Evolutionary conservation across 2,888 invertebrate genomes (phyloP).

Genomic region (Kryphioiulus occultus): DNA sequence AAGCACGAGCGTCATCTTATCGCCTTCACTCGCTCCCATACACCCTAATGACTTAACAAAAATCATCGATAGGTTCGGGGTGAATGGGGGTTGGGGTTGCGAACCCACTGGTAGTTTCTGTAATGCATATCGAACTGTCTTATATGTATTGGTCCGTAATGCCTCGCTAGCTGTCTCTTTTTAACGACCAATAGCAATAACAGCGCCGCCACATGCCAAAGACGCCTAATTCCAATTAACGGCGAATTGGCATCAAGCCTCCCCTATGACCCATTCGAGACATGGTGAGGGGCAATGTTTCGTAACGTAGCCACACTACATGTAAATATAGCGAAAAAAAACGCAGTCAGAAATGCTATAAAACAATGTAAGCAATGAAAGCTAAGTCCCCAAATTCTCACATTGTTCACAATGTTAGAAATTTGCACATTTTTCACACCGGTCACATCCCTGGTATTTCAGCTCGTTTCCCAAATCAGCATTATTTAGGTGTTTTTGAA

Average conservation of each 20-base stretch:
- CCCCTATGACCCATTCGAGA: neutral
- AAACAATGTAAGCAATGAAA: too few relatives aligned
- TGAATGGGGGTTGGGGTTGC: neutral
- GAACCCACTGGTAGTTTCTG: conserved; percentile 1
- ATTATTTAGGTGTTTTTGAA: too few relatives aligned
- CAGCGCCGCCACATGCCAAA: neutral
- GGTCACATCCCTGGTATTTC: too few relatives aligned
- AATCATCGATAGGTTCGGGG: neutral
- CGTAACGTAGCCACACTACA: neutral
- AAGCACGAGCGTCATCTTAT: too few relatives aligned
- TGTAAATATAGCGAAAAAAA: too few relatives aligned
- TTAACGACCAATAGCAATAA: neutral
- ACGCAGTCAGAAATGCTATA: too few relatives aligned
- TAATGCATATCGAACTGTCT: neutral
- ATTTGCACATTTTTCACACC: too few relatives aligned
- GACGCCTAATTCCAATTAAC: conserved; percentile 17
- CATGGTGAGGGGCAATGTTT: neutral
- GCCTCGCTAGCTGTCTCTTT: neutral
- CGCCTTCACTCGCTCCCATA: neutral
- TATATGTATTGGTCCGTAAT: neutral
- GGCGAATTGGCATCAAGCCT: neutral
- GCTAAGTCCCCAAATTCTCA: too few relatives aligned
- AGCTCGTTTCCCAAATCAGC: too few relatives aligned
- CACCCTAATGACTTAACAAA: neutral
- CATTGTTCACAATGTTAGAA: too few relatives aligned